Conservation (phyloP, 2,113 vertebrate genomes). For the Syngnathus scovelli region DNA sequence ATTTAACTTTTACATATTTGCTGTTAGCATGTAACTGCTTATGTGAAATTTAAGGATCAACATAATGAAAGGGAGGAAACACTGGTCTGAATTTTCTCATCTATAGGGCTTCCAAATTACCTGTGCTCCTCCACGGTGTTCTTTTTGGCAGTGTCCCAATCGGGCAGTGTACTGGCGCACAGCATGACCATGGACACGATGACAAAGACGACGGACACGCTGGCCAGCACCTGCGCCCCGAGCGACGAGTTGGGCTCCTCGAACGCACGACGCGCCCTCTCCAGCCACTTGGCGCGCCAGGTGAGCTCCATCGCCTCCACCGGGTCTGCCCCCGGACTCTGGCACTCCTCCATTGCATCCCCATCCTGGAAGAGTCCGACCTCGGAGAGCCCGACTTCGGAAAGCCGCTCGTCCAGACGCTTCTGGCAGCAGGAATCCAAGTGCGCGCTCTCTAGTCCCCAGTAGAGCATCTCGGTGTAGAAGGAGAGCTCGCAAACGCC, state of each 20-base stretch:
- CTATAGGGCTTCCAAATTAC: constrained; percentile 59
- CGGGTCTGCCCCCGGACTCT: constrained; percentile 21
- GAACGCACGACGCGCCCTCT: constrained; percentile 86
- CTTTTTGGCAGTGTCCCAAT: constrained; percentile 92
- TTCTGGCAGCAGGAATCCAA: constrained; percentile 95
- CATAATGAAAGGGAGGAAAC: not conserved
- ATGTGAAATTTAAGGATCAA: too few species aligned
- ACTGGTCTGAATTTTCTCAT: not conserved
- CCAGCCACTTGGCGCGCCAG: constrained; percentile 79
- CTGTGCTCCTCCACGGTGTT: constrained; percentile 92
- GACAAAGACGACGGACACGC: constrained; percentile 92
- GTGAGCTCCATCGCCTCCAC: constrained; percentile 30
- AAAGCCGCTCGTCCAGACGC: constrained; percentile 94
- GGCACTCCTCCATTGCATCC: constrained; percentile 56
- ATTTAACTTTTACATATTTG: too few species aligned
- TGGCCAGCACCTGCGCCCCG: constrained; percentile 88
- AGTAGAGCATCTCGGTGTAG: constrained; percentile 97
- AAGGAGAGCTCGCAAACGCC: constrained; percentile 97
- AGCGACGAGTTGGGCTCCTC: constrained; percentile 95
- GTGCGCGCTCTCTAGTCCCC: constrained; percentile 92
- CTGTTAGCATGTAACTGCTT: too few species aligned
- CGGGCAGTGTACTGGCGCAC: constrained; percentile 93
- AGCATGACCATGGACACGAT: constrained; percentile 96
- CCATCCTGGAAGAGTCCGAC: constrained; percentile 79
- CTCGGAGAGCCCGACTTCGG: constrained; percentile 74